Base-by-base conservation (phyloP, 2,888 invertebrate genomes). In the Calameuta idolon region DNA sequence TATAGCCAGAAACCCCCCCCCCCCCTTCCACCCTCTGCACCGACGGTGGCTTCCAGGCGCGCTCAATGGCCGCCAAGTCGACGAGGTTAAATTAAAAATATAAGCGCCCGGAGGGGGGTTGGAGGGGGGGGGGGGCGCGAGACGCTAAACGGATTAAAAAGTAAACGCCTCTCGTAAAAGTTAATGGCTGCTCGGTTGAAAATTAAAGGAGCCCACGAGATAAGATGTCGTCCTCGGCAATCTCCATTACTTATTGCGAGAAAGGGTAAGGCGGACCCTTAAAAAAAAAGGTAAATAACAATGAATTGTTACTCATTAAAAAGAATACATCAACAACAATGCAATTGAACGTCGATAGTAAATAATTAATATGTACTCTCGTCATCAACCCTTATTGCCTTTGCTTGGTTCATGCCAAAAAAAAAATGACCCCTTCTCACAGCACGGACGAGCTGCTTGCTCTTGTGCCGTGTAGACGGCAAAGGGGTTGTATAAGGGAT, bases 111-210 rank as follows among this genome's bases (percentile, higher is more conserved):
- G 33, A 3, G 40, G 74, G 12, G 77, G 76, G 12, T 4, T 23
- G 12, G 34, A 11, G 78, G 80, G 79, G 81, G 34, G 12, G 34
- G 15, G 78, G 80, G 79, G 81, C 79, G 80, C 80, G 84, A 84
- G 83, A 83, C 87, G 88, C 86, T 88, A 88, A 91, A 90, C 90
- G 90, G 89, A 91, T 91, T 91, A 90, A 91, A 90, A 90, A 89
- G 88, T 89, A 90, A 90, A 90, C 89, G 87, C 89, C 86, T 81
- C 87, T 86, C 90, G 89, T 90, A 90, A 90, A 91, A 91, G 88
- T 88, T 90, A 90, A 90, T 89, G 85, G 89, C 87, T 85, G 86
- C 90, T 89, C 86, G 88, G 89, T 90, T 90, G 89, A 90, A 91
- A 91, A 90, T 90, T 90, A 91, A 90, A 91, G 90, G 87, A 34